Conservation (phyloP, 2,888 invertebrate genomes). For the Yponomeuta plumbellus region DNA sequence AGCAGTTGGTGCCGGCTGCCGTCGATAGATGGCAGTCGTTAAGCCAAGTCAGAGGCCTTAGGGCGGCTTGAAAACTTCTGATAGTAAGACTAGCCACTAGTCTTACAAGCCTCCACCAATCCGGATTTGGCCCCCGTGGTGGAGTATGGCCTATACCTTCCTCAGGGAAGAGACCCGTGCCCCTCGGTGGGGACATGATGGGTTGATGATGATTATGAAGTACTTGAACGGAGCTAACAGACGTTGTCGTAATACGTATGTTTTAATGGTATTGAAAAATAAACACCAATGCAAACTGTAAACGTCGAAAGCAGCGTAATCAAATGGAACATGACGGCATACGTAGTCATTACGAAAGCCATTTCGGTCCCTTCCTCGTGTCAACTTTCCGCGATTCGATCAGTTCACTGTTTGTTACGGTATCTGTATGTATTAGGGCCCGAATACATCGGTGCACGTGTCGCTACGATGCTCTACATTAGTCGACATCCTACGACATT, state of each 20-base stretch:
- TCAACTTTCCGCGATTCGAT: conserved; percentile 42
- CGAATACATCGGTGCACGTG: background rate
- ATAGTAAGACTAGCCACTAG: too few relatives aligned
- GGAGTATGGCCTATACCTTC: too few relatives aligned
- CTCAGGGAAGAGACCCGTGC: too few relatives aligned
- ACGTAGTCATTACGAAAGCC: conserved; percentile 13
- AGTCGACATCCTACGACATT: background rate
- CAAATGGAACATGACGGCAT: background rate
- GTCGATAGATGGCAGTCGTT: too few relatives aligned
- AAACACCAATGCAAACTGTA: background rate
- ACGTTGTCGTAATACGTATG: background rate
- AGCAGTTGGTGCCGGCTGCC: too few relatives aligned
- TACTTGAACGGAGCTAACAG: background rate
- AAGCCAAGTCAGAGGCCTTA: too few relatives aligned
- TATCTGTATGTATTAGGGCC: conserved; percentile 20
- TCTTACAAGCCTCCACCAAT: too few relatives aligned
- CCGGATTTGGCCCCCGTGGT: too few relatives aligned
- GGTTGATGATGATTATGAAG: too few relatives aligned
- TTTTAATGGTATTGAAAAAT: background rate
- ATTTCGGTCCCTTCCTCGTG: conserved; percentile 36
- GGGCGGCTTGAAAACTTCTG: too few relatives aligned
- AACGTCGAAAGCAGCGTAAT: conserved; percentile 2
- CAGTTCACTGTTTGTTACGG: conserved; percentile 47
- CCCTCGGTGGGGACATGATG: too few relatives aligned
- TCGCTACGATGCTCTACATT: background rate